Base-by-base conservation (phyloP, 2,113 vertebrate species). In the Pygoscelis adeliae region DNA sequence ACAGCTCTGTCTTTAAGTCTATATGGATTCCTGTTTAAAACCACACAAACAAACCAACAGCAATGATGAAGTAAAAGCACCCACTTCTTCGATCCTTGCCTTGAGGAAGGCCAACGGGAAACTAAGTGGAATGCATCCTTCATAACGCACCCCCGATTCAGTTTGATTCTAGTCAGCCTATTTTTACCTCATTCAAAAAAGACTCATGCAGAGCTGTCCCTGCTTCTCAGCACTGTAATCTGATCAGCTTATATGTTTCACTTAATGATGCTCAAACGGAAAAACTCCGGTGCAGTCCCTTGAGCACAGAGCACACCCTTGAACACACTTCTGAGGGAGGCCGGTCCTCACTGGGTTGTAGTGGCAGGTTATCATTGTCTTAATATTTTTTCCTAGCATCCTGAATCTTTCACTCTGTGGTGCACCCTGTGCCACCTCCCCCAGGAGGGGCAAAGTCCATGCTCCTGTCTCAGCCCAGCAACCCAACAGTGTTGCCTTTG, bases 271-370 rank as follows among this genome's bases (percentile, higher is more conserved):
- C 7, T 89, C 42, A 89, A 34, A 71, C 3, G 36, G 47, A 89
- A 77, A 89, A 72, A 55, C 42, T 38, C 34, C 6, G 4, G 15
- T 26, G 36, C 61, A 72, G 38, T 40, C 34, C 61, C 27, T 32
- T 2, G 2, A 71, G 61, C 26, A 83, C 3, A 5, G 47, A 50
- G 9, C 4, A 55, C 26, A 74, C 6, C 14, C 52, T 69, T 3
- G 2, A n/a, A 72, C 8, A 67, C 13, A 26, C 8, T 52, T 59
- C 32, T 86, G 46, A 85, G 29, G n/a, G 38, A 71, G 5, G 82
- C 2, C 1, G 2, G 22, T 55, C 65, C 30, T 83, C 40, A 23
- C 27, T 1, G 1, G 21, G 7, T 5, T 23, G 5, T 29, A 27
- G 65, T 2, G 1, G 15, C 44, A 82, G 14, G 10, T 52, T 40